Conservation (phyloP, 2,888 invertebrate species). For the Lasioglossum morio region DNA sequence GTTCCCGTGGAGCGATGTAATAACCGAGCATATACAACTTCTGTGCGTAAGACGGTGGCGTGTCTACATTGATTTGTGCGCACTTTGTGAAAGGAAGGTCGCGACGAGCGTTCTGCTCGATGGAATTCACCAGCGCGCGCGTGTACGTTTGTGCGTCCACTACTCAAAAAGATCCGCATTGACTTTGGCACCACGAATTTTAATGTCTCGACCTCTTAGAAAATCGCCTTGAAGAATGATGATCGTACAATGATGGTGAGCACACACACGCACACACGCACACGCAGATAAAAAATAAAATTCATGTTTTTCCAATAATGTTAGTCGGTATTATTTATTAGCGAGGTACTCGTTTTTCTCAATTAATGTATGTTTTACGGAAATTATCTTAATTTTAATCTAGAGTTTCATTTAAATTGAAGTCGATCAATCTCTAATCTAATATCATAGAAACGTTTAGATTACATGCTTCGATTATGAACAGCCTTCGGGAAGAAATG, state of each 20-base stretch:
- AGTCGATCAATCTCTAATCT: not conserved
- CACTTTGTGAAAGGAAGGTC: constrained; percentile 61
- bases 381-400: not conserved
- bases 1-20: constrained; percentile 37
- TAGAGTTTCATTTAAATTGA: not conserved
- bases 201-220: not conserved
- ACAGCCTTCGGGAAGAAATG: not conserved
- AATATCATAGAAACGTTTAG: not conserved
- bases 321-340: not conserved
- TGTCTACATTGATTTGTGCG: constrained; percentile 59
- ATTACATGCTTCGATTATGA: not conserved
- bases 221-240: not conserved
- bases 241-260: too few relatives aligned
- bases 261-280: too few relatives aligned
- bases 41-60: constrained; percentile 55
- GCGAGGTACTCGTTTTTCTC: too few relatives aligned
- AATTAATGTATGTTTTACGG: not conserved
- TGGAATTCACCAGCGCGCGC: constrained; percentile 42
- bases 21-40: constrained; percentile 36
- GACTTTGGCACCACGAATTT: constrained; percentile 5
- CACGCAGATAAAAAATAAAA: not conserved
- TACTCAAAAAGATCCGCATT: constrained; percentile 28
- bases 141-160: not conserved
- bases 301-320: not conserved
- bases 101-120: constrained; percentile 46